These are phyloP conservation scores for Diaphora mendica DNA, from an alignment of 2,888 invertebrate genomes.

Conservation along the genomic window DNA sequence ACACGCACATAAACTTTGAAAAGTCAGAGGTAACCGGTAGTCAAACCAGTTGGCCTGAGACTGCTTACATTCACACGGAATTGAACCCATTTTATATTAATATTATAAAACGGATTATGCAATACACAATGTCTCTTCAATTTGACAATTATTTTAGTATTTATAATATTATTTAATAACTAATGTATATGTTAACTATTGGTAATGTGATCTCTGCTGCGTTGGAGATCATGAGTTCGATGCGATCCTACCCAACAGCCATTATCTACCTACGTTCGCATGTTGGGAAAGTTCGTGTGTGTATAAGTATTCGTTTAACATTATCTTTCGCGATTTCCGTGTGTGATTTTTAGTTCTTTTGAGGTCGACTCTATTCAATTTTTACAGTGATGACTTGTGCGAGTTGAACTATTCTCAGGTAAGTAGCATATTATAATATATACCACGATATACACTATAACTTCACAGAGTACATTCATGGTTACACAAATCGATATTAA, in stretches of 20 bases:
- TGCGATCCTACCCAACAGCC: background rate
- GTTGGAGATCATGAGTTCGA: background rate
- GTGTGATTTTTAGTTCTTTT: background rate
- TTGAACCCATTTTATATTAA: constrained; percentile 1
- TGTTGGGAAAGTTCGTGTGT: background rate
- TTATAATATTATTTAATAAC: background rate
- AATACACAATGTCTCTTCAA: constrained; percentile 34
- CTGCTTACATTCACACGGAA: background rate
- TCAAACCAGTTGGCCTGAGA: background rate
- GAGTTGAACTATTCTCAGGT: background rate
- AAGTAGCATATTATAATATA: background rate
- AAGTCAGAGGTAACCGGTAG: constrained; percentile 4
- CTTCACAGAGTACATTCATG: no score
- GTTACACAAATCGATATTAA: background rate
- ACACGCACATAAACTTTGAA: constrained; percentile 2
- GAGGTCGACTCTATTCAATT: no score
- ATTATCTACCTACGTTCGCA: background rate
- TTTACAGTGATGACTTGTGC: no score
- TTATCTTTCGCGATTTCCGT: background rate
- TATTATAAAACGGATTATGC: constrained; percentile 17
- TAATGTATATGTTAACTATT: background rate
- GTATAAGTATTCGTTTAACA: background rate
- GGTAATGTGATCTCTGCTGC: background rate
- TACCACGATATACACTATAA: no score
- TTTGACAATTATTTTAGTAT: background rate